Evolutionary conservation across 2,797 vertebrate species (phyloP).

Genomic region (Syndactyla subalaris): DNA sequence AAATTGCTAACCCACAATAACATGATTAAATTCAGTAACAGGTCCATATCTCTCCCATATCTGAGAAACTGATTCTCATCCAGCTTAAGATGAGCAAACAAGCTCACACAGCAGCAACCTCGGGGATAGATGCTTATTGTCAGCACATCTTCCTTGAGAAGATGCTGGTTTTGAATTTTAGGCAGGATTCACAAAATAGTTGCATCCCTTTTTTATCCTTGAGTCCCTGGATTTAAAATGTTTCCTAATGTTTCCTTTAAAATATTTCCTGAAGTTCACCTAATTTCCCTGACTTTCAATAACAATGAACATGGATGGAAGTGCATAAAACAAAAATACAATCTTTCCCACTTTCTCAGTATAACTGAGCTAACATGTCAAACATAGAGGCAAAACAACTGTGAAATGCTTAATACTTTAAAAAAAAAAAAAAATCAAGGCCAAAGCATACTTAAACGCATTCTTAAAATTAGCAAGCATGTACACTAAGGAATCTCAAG

Average conservation of each 20-base stretch:
- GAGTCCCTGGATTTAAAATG: neutral
- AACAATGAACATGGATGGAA: neutral
- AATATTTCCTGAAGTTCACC: neutral
- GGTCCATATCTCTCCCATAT: neutral
- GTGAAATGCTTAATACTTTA: neutral
- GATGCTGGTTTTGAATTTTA: neutral
- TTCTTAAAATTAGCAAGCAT: slow-evolving; percentile 7
- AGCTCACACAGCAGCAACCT: neutral
- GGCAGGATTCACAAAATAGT: neutral
- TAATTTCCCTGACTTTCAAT: neutral
- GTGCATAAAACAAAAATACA: neutral
- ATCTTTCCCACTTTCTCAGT: neutral
- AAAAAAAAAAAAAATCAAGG: neutral
- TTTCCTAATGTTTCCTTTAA: neutral
- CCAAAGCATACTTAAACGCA: neutral
- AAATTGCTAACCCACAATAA: neutral
- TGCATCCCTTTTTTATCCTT: neutral
- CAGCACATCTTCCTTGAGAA: neutral
- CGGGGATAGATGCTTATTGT: neutral
- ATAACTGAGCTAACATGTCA: neutral
- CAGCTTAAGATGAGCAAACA: neutral
- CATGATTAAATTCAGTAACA: neutral
- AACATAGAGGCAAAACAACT: neutral
- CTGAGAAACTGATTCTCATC: neutral
- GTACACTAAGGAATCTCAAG: neutral